Evolutionary conservation across 2,113 vertebrate genomes (phyloP), one percentile per base, ranked within the genome.

Genomic region (Megaptera novaeangliae): DNA sequence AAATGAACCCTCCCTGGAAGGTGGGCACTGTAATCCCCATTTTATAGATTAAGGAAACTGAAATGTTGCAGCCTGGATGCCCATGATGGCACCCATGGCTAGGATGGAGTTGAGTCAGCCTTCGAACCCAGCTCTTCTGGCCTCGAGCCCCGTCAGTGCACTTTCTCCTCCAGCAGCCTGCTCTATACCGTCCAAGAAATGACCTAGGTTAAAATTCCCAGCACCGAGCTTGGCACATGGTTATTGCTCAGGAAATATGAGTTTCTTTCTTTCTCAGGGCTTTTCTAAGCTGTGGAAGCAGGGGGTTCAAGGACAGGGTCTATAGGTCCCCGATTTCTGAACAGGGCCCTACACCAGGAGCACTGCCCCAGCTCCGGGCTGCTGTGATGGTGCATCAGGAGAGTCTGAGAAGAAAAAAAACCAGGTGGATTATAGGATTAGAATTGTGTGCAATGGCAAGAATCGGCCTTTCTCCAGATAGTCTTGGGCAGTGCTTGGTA

Each of bases 161-260:
- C 23, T 66, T 23, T 39, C 39, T 27, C 34, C n/a, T 66, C 41
- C 23, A 71, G 29, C 74, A 94, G 46, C 25, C n/a, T 55, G 36
- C n/a, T 82, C 55, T 57, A 49, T 52, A 44, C 21, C 2, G 14
- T 6, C 29, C 5, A 6, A 46, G 17, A 84, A 57, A 31, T 13
- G 27, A 23, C 25, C 6, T 44, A 0, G 20, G n/a, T 39, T 46
- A 59, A n/a, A 75, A 80, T 5, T 3, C 20, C 44, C 11, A 23
- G 8, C 36, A 25, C 23, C 1, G 0, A 39, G 88, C 29, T 61
- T n/a, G 36, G 44, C 29, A 4, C 4, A 14, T 6, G 52, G 46
- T 72, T 61, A n/a, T 25, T 90, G 46, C 29, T 87, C 34, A 52
- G 17, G 31, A 68, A 41, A 78, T 78, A 46, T 7, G 27, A 12